Evolutionary conservation across 35 echinoderm and acorn worm species (phyloP).

Genomic region (Lytechinus variegatus): DNA sequence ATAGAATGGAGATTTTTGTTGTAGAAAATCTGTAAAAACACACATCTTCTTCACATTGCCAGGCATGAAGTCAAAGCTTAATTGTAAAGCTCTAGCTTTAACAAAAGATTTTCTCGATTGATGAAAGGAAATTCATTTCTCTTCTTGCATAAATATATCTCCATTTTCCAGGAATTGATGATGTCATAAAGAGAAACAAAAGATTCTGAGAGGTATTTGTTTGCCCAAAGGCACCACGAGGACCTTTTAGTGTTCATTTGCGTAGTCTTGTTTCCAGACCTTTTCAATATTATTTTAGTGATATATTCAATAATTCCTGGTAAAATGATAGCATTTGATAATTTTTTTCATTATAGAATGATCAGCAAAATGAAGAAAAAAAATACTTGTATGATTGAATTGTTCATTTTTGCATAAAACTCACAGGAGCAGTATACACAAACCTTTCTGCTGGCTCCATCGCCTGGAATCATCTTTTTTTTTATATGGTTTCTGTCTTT

Average conservation of each 20-base stretch:
- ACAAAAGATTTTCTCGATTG: background rate
- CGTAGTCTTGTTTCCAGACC: background rate
- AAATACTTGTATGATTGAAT: no score
- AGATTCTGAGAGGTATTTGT: background rate
- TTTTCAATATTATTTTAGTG: background rate
- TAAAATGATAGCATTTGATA: no score
- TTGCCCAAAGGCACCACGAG: background rate
- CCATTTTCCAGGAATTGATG: background rate
- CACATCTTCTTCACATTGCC: no score
- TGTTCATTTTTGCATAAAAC: no score
- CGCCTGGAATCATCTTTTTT: no score
- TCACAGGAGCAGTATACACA: no score
- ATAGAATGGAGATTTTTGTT: no score
- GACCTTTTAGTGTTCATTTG: background rate
- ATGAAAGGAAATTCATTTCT: background rate
- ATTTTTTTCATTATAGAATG: no score
- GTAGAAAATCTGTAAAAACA: no score
- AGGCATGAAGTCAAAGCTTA: background rate
- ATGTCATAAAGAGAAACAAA: background rate
- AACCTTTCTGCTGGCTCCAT: no score
- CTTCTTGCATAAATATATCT: background rate
- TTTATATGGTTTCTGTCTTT: no score
- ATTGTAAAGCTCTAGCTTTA: background rate
- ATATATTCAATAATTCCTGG: background rate
- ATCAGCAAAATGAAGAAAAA: no score